A percentile compares a stretch with the other conserved stretches of the same genome.
Conservation (phyloP, 1,140 invertebrate genomes). For the Saxidomus purpurata region DNA sequence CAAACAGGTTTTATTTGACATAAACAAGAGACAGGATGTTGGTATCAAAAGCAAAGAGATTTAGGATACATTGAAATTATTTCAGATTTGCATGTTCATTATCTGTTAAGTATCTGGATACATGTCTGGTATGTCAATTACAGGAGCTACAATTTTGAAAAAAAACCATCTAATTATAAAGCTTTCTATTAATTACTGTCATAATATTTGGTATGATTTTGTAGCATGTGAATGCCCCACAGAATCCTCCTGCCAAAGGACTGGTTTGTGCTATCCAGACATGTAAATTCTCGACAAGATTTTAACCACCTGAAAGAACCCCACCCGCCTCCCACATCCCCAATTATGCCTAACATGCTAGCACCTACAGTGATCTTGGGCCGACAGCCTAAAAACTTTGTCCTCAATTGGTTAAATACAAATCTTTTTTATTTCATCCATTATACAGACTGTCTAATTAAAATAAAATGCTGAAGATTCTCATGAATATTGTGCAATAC, state of each 20-base stretch:
- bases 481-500: too few relatives aligned
- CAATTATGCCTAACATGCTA: too few relatives aligned
- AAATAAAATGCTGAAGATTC: too few relatives aligned
- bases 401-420: too few relatives aligned
- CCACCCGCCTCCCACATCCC: too few relatives aligned
- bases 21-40: conserved; percentile 55
- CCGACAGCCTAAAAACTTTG: too few relatives aligned
- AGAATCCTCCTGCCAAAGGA: neutral
- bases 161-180: neutral
- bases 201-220: neutral
- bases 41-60: neutral
- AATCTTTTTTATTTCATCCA: too few relatives aligned
- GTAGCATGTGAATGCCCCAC: neutral
- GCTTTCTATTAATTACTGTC: neutral
- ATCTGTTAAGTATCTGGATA: neutral
- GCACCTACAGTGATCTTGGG: too few relatives aligned
- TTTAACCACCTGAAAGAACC: too few relatives aligned
- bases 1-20: conserved; percentile 45
- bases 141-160: neutral
- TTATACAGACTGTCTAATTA: too few relatives aligned
- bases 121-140: conserved; percentile 2
- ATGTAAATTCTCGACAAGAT: too few relatives aligned
- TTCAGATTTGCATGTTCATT: conserved; percentile 23
- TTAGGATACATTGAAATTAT: conserved; percentile 10
- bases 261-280: too few relatives aligned